These are phyloP conservation scores for Echinarachnius parma DNA, from an alignment of 53 echinoderm and acorn worm species.

Conservation along the genomic window DNA sequence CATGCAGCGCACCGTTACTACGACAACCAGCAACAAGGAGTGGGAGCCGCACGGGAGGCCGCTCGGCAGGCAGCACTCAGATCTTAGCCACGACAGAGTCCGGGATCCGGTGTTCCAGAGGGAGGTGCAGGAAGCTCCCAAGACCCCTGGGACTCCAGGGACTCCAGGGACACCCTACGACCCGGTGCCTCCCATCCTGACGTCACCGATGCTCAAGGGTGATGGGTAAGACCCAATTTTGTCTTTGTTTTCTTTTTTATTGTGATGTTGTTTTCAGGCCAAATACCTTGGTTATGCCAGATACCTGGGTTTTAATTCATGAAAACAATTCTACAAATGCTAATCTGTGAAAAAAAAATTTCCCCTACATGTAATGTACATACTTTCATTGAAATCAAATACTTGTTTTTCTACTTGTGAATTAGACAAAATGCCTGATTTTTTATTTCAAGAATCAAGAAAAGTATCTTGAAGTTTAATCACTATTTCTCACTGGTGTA, in stretches of 20 bases:
- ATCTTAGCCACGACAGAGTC: slow-evolving; percentile 57
- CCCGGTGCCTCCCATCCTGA: slow-evolving; percentile 34
- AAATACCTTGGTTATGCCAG: no score
- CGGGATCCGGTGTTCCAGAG: slow-evolving; percentile 32
- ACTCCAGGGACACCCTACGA: slow-evolving; percentile 36
- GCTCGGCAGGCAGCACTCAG: slow-evolving; percentile 60
- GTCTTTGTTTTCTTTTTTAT: background rate
- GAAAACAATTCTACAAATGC: no score
- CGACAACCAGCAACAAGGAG: slow-evolving; percentile 11
- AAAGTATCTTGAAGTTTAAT: no score
- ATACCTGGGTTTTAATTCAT: no score
- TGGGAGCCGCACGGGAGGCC: slow-evolving; percentile 68
- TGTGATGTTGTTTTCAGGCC: background rate
- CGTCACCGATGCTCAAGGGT: background rate
- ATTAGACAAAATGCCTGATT: no score
- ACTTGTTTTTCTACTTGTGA: no score
- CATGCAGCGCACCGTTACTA: slow-evolving; percentile 22
- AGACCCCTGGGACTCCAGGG: slow-evolving; percentile 5
- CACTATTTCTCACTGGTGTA: no score
- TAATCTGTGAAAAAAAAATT: no score
- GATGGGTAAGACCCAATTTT: slow-evolving; percentile 21
- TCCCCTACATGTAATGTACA: no score
- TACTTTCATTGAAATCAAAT: no score
- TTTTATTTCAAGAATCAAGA: no score
- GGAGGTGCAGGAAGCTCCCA: background rate